A percentile compares a stretch with the other conserved stretches of the same genome.
phyloP scores from a whole-genome alignment of 92 coral and sea anemone species.

The Meandrina meandrites region DNA sequence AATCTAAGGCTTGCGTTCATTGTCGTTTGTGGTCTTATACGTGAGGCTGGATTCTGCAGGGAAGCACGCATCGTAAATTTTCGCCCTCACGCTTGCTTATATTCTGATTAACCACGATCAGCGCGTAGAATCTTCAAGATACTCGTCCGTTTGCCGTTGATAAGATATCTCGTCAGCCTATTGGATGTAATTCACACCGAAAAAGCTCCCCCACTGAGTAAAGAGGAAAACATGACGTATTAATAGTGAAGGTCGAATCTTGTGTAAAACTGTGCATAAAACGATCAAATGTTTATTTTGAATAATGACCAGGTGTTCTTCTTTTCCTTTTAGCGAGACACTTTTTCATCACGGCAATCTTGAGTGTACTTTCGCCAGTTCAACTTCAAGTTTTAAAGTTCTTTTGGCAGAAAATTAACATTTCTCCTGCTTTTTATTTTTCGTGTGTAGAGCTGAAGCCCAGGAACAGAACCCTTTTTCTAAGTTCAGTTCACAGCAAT shows the following conservation, averaged over 20 bases:
- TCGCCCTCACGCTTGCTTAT: not conserved
- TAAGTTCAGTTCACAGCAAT: not conserved
- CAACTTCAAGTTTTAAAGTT: not conserved
- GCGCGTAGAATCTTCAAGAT: not conserved
- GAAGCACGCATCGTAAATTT: not conserved
- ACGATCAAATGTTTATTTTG: constrained; percentile 30
- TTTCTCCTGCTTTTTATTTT: not conserved
- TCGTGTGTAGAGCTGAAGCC: not conserved
- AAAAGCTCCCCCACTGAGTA: constrained; percentile 16
- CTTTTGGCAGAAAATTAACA: not conserved
- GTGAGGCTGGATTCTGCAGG: not conserved
- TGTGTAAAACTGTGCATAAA: constrained; percentile 1
- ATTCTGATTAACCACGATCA: not conserved
- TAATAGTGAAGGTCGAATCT: not conserved
- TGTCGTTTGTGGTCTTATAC: no score
- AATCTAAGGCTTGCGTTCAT: constrained; percentile 32
- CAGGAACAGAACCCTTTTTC: not conserved
- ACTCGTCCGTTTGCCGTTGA: not conserved
- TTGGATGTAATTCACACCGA: not conserved
- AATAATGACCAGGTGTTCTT: constrained; percentile 14
- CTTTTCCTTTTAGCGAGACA: not conserved
- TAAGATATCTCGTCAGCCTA: constrained; percentile 2
- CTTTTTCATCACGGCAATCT: not conserved
- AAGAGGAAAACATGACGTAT: constrained; percentile 6
- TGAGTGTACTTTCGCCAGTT: not conserved